Percentiles rank a stretch among this genome's conserved stretches.
Evolutionary conservation across 1,140 invertebrate species (phyloP).

Genomic region (Adoxophyes honmai): DNA sequence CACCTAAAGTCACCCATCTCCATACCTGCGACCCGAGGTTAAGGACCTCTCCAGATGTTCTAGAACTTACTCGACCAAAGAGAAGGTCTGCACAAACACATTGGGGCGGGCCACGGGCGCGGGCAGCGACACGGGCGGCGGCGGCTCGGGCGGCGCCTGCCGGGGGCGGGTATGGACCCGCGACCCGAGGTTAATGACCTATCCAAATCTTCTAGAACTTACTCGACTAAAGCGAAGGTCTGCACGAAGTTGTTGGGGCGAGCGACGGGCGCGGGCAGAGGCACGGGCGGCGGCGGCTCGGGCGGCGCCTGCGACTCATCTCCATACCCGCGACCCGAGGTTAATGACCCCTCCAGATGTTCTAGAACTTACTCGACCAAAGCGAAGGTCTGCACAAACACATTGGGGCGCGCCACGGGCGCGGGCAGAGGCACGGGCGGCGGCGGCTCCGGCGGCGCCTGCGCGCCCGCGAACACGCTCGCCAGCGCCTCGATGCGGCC

Average conservation of each 20-base stretch:
- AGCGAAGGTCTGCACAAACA: constrained; percentile 82
- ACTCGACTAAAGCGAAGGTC: constrained; percentile 86
- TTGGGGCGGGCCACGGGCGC: constrained; percentile 80
- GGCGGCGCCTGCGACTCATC: constrained; percentile 82
- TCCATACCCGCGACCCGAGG: too few relatives aligned
- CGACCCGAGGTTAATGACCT: too few relatives aligned
- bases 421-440: constrained; percentile 86
- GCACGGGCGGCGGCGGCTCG: constrained; percentile 87
- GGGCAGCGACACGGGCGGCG: constrained; percentile 85
- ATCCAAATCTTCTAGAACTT: constrained; percentile 49
- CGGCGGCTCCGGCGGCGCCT: constrained; percentile 85
- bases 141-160: constrained; percentile 85
- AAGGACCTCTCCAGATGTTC: too few relatives aligned
- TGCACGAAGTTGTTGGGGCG: constrained; percentile 81
- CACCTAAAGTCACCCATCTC: too few relatives aligned
- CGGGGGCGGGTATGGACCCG: too few relatives aligned
- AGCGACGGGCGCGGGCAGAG: constrained; percentile 82
- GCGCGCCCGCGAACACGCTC: constrained; percentile 85
- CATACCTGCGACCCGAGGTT: too few relatives aligned
- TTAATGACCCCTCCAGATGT: too few relatives aligned
- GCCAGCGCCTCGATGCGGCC: constrained; percentile 94
- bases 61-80: constrained; percentile 83
- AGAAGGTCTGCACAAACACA: constrained; percentile 81
- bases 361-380: constrained; percentile 82
- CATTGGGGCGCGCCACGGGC: constrained; percentile 78